Evolutionary conservation across 2,888 invertebrate genomes (phyloP).

Genomic region (Catonia carolina): DNA sequence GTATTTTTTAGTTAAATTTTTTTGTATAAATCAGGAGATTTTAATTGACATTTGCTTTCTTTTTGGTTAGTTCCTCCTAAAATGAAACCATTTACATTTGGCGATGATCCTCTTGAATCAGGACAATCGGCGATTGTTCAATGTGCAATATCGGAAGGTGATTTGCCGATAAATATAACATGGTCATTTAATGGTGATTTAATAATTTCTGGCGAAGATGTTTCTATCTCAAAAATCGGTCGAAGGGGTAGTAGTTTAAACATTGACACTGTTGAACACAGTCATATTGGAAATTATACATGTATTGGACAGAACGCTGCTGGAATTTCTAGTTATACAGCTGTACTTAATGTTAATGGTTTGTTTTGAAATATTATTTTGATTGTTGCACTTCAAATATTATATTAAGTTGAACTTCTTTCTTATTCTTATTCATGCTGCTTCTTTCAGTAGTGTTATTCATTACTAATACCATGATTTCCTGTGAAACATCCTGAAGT

Average conservation of each 20-base stretch:
- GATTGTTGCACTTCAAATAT: too few relatives aligned
- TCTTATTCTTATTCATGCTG: too few relatives aligned
- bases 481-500: too few relatives aligned
- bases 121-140: conserved; percentile 56
- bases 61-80: conserved; percentile 40
- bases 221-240: conserved; percentile 40
- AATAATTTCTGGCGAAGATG: conserved; percentile 36
- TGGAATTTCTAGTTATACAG: conserved; percentile 38
- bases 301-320: conserved; percentile 41
- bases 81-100: conserved; percentile 35
- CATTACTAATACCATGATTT: too few relatives aligned
- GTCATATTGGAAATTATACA: conserved; percentile 42
- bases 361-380: too few relatives aligned
- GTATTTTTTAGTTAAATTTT: too few relatives aligned
- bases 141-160: conserved; percentile 45
- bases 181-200: conserved; percentile 52
- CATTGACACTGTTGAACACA: conserved; percentile 35
- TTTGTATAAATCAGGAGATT: too few relatives aligned
- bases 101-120: conserved; percentile 33
- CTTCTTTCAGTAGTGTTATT: too few relatives aligned
- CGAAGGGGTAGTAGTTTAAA: conserved; percentile 38
- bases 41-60: too few relatives aligned
- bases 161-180: conserved; percentile 38
- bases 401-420: too few relatives aligned
- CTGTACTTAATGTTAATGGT: conserved; percentile 35